Base-by-base conservation (phyloP, 2,888 invertebrate species). In the Calliscelio sp. region DNA sequence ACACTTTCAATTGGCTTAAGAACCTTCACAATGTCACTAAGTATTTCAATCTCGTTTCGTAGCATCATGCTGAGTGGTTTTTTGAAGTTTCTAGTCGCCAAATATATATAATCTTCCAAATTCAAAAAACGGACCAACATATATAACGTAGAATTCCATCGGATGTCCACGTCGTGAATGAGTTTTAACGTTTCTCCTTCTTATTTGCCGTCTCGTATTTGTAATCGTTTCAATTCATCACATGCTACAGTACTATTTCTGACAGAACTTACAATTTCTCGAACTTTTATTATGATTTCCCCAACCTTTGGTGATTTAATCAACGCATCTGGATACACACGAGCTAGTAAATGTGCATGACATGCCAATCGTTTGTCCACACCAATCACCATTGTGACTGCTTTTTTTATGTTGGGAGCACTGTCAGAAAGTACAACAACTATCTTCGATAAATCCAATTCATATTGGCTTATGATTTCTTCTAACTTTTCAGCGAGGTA, bases 401-500 rank as follows among this genome's bases (percentile, higher is more conserved):
- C 66, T 10, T 32, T 55, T 22, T 73, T 81, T 25, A 75, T 75
- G n/a, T 65, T 59, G 1, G 80, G 25, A 1, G 41, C 73, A 6
- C 49, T 41, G 41, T 73, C 80, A 3, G 59, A 57, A 16, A 80
- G 24, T 0, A 73, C 32, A 5, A 18, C n/a, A 10, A n/a, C 1
- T 11, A 80, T 11, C 46, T 80, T 71, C 14, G 41, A 7, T 10
- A 10, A 18, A 16, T 77, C 53, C 16, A 86, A 41, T 10, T 38
- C 41, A 61, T 86, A 86, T 5, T 20, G 14, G 7, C 61, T 28
- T 2, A 80, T 55, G 2, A 74, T 73, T 5, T 68, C 24, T 11
- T 38, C 14, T 8, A 88, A 25, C 11, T 28, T 25, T 10, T 83
- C 77, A 14, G 46, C 49, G 10, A 87, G 70, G 51, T 87, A 86